Evolutionary conservation across 2,113 vertebrate species (phyloP).

Genomic region (Colinus virginianus): DNA sequence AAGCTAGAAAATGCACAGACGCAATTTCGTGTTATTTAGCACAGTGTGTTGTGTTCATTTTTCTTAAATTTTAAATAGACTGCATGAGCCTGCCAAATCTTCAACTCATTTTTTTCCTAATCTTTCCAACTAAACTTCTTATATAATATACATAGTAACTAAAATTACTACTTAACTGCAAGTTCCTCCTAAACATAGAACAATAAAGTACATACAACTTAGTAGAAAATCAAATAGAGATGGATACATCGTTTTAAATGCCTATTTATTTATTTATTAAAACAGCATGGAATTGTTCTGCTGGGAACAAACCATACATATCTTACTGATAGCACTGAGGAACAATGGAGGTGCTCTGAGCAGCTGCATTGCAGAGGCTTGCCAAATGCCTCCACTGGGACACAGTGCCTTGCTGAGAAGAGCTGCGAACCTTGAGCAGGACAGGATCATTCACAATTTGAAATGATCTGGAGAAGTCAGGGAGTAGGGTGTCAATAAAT

Average conservation of each 20-base stretch:
- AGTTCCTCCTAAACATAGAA: neutral
- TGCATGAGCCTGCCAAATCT: conserved; percentile 16
- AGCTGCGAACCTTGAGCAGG: neutral
- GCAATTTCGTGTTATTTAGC: conserved; percentile 28
- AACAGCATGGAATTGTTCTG: neutral
- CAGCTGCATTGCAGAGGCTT: neutral
- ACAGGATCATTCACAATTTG: neutral
- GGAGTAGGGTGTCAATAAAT: neutral
- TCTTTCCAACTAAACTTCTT: conserved; percentile 43
- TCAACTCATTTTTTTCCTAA: conserved; percentile 6
- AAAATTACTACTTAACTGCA: conserved; percentile 32
- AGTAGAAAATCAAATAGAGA: neutral
- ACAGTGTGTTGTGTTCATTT: conserved; percentile 10
- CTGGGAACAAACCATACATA: neutral
- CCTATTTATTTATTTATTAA: neutral
- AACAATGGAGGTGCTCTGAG: neutral
- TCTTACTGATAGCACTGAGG: neutral
- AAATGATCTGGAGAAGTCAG: neutral
- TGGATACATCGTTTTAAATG: neutral
- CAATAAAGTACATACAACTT: neutral
- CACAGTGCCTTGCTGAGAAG: neutral
- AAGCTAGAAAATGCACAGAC: conserved; percentile 42
- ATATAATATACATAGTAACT: neutral
- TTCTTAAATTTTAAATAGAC: conserved; percentile 40
- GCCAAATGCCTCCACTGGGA: neutral